Evolutionary conservation across 1,140 invertebrate genomes (phyloP).

Genomic region (Micrasema longulum): DNA sequence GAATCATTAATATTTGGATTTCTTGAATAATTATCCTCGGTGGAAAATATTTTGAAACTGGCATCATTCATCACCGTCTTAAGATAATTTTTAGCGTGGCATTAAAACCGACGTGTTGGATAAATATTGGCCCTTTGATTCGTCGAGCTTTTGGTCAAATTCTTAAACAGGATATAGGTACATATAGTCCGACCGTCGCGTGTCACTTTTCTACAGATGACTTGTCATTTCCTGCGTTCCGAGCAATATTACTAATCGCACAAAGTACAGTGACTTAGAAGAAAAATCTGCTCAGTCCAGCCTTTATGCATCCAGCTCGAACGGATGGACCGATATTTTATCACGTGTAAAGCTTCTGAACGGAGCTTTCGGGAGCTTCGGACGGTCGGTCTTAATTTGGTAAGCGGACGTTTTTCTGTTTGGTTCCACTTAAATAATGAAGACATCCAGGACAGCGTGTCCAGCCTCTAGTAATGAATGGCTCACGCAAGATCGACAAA

Average conservation of each 20-base stretch:
- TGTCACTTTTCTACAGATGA: slow-evolving; percentile 46
- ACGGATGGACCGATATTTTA: background rate
- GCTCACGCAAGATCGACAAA: slow-evolving; percentile 24
- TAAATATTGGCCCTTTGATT: slow-evolving; percentile 11
- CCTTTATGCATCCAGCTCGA: background rate
- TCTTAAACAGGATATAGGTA: slow-evolving; percentile 44
- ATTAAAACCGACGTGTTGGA: background rate
- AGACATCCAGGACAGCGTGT: slow-evolving; percentile 36
- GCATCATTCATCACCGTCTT: background rate
- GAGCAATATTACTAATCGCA: background rate
- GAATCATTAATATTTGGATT: too few species aligned
- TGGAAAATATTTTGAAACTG: background rate
- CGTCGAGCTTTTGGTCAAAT: slow-evolving; percentile 22
- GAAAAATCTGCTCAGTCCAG: too few species aligned
- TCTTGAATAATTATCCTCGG: too few species aligned
- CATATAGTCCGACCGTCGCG: slow-evolving; percentile 35
- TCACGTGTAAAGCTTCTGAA: background rate
- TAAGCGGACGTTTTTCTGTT: slow-evolving; percentile 15
- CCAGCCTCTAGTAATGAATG: slow-evolving; percentile 28
- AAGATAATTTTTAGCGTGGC: background rate
- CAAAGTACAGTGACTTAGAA: too few species aligned
- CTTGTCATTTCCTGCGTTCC: slow-evolving; percentile 43
- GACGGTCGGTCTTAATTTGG: slow-evolving; percentile 26
- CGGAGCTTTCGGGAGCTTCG: slow-evolving; percentile 14
- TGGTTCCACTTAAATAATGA: slow-evolving; percentile 43